Evolutionary conservation across 2,113 vertebrate genomes (phyloP), one percentile per base, ranked within the genome.

Genomic region (Panthera leo): DNA sequence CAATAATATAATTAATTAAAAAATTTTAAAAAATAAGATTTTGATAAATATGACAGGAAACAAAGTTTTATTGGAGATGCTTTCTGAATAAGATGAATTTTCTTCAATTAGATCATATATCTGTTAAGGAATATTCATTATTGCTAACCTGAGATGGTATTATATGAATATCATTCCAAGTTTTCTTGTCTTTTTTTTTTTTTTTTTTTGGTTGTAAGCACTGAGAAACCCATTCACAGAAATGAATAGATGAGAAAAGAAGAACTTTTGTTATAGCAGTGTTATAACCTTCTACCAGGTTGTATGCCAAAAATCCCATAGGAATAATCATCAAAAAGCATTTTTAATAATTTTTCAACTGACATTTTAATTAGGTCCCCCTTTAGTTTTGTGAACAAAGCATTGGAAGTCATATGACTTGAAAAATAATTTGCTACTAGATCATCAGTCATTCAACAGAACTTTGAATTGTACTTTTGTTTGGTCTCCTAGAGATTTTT

Each of bases 381-480:
- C 16, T 39, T 94, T 45, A 76, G 16, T 94, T 96, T 95, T 78
- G 15, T 91, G 29, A 83, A 19, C 27, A 89, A 85, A 93, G 6
- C 25, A 31, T 5, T 78, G 42, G 65, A 88, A 83, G 15, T 95
- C 86, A 91, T 48, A 16, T 94, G 83, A 95, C 42, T 95, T 92
- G 67, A 8, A 96, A 96, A 93, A 91, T 80, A n/a, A 67, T 85
- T 51, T 97, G 25, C 91, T 97, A 36, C 3, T 63, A 78, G 27
- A 42, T 89, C 78, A 75, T 42, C 61, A 48, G 63, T 82, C 86
- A 86, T 31, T 42, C 51, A 82, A 75, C 27, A 83, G 58, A 93
- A 88, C 23, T 90, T 94, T 94, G 83, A 94, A 85, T 85, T 85
- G 18, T 82, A n/a, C 9, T 53, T 97, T 95, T 91, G 53, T 92